Evolutionary conservation across 1,140 invertebrate genomes (phyloP), one percentile per base, ranked within the genome.

Genomic region (Macrobrachium rosenbergii): DNA sequence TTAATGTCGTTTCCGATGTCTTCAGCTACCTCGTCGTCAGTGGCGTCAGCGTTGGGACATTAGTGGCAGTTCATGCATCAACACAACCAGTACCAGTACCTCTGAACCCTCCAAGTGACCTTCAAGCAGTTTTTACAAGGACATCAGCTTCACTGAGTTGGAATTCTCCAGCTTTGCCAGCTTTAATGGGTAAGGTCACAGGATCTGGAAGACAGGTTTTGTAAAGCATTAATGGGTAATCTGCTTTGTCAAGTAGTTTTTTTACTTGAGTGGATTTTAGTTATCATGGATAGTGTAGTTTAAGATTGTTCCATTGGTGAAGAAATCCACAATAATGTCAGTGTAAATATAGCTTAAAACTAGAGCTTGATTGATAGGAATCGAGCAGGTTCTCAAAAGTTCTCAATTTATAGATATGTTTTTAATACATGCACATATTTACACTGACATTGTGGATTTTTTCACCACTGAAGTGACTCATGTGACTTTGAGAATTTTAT

Each of bases 71-170:
- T 75, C 92, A 94, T 90, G 93, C 91, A 88, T 93, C 94, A 84
- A 93, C 93, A 87, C 96, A 98, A 91, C 96, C 96, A 0, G 93
- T 94, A 72, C 96, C 96, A 0, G 92, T 95, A 64, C 96, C 96
- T 0, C 93, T 96, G 0, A 96, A 96, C 91, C 94, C 95, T 8
- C 97, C 97, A 0, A 94, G 94, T 0, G 93, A 93, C 2, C 93
- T 98, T 0, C 95, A 97, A 91, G 96, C 95, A 37, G 93, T 98
- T 72, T 94, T 98, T 90, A 95, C 87, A 69, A 63, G 82, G 23
- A 76, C 73, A 37, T 72, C 75, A 45, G 89, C 89, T 58, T 75
- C 86, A 64, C 23, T 87, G n/a, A 81, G 45, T 23, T 90, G 45
- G 90, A 83, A 72, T 79, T 89, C 45, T 94, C 97, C 16, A 94